phyloP scores from a whole-genome alignment of 2,888 invertebrate species.

The Thymelicus lineola region DNA sequence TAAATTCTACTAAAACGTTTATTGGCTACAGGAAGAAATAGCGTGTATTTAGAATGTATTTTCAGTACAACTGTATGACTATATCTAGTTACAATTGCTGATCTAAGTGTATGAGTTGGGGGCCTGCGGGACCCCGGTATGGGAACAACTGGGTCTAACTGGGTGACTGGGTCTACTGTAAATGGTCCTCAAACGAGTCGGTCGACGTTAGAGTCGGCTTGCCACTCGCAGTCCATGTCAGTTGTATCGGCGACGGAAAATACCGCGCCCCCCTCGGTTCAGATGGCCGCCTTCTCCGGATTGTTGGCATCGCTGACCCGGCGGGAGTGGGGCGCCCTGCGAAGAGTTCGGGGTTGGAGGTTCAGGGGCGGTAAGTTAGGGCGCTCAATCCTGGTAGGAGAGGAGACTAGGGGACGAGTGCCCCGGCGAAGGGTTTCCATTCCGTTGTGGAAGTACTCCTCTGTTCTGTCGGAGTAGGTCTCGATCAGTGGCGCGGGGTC shows the following conservation, averaged over 20 bases:
- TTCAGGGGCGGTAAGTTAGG: conserved; percentile 93
- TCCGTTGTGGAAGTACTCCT: conserved; percentile 76
- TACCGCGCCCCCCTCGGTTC: conserved; percentile 82
- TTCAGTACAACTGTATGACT: no score
- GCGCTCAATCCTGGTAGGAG: conserved; percentile 92
- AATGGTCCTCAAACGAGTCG: conserved; percentile 70
- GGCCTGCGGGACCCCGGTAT: no score
- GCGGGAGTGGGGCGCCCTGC: conserved; percentile 78
- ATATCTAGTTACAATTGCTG: no score
- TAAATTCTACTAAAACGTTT: no score
- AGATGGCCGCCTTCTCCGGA: conserved; percentile 79
- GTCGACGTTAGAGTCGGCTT: conserved; percentile 69
- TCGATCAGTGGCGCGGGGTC: conserved; percentile 91
- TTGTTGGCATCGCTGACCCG: conserved; percentile 80
- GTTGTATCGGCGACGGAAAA: conserved; percentile 82
- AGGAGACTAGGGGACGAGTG: conserved; percentile 89
- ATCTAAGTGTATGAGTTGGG: no score
- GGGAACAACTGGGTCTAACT: no score
- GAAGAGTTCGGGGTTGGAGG: conserved; percentile 83
- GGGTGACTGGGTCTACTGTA: conserved; percentile 11
- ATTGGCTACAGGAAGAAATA: no score
- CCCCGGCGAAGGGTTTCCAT: conserved; percentile 79
- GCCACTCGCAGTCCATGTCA: conserved; percentile 78
- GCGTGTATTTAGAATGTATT: no score
- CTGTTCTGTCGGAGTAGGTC: conserved; percentile 86